Evolutionary conservation across 2,113 vertebrate species (phyloP).

Genomic region (Seriola rivoliana): DNA sequence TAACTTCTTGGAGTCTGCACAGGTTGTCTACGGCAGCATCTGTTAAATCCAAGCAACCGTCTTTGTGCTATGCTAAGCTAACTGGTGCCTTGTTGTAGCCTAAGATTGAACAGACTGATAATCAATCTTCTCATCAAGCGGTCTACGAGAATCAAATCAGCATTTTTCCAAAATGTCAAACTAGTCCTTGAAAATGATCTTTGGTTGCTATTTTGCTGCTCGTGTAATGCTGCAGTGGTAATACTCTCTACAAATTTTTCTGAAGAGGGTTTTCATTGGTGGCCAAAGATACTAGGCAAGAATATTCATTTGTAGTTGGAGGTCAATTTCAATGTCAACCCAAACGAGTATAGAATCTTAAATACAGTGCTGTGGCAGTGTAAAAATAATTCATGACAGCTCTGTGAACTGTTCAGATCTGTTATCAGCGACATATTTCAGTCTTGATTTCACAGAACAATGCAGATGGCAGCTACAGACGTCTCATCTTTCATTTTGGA

Average conservation of each 20-base stretch:
- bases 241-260: too few species aligned
- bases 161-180: neutral
- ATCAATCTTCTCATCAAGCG: too few species aligned
- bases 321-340: neutral
- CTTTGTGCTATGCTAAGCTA: neutral
- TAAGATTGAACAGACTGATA: neutral
- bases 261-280: too few species aligned
- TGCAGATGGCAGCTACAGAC: constrained; percentile 14
- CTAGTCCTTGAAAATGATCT: neutral
- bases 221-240: too few species aligned
- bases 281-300: neutral
- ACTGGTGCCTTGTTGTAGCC: neutral
- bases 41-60: neutral
- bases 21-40: neutral
- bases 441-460: constrained; percentile 7
- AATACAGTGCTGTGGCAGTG: neutral
- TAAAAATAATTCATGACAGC: constrained; percentile 5
- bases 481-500: constrained; percentile 44
- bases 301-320: neutral
- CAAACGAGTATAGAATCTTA: neutral
- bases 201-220: neutral
- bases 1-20: neutral
- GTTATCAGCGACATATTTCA: constrained; percentile 24
- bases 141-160: neutral
- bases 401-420: constrained; percentile 1